Evolutionary conservation across 2,888 invertebrate species (phyloP).

Genomic region (Cheiracanthium punctorium): DNA sequence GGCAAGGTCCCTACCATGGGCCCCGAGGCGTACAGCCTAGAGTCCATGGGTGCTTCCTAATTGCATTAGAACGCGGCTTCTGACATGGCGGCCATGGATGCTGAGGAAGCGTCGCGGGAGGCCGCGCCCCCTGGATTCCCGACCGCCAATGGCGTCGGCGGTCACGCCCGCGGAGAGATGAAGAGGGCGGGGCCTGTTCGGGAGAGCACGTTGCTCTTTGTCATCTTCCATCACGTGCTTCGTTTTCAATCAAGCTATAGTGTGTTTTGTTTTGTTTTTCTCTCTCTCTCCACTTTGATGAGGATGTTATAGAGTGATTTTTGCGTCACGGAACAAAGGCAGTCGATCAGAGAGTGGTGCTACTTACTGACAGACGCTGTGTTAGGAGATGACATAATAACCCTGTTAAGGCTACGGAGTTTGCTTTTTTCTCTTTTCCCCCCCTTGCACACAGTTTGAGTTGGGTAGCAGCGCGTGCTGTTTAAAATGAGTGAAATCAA

Average conservation of each 20-base stretch:
- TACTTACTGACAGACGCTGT: neutral
- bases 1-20: slow-evolving; percentile 50
- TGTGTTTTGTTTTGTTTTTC: neutral
- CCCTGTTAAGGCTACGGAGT: too few species aligned
- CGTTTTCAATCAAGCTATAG: neutral
- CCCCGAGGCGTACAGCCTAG: slow-evolving; percentile 55
- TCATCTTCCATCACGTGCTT: slow-evolving; percentile 57
- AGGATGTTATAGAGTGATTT: neutral
- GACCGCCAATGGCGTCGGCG: neutral
- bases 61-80: slow-evolving; percentile 49
- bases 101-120: slow-evolving; percentile 27
- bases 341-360: neutral
- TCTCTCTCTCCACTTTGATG: neutral
- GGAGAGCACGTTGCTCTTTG: slow-evolving; percentile 20
- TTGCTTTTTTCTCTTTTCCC: too few species aligned
- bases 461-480: too few species aligned
- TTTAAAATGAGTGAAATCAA: too few species aligned
- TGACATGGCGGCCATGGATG: slow-evolving; percentile 67
- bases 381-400: neutral
- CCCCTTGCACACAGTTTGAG: too few species aligned
- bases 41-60: slow-evolving; percentile 51
- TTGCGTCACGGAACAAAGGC: neutral
- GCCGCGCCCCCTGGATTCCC: neutral
- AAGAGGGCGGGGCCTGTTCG: neutral
- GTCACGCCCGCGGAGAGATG: slow-evolving; percentile 20